Percentiles rank a stretch among this genome's conserved stretches.
Evolutionary conservation across 2,888 invertebrate genomes (phyloP).

Genomic region (Aphodius sticticus): DNA sequence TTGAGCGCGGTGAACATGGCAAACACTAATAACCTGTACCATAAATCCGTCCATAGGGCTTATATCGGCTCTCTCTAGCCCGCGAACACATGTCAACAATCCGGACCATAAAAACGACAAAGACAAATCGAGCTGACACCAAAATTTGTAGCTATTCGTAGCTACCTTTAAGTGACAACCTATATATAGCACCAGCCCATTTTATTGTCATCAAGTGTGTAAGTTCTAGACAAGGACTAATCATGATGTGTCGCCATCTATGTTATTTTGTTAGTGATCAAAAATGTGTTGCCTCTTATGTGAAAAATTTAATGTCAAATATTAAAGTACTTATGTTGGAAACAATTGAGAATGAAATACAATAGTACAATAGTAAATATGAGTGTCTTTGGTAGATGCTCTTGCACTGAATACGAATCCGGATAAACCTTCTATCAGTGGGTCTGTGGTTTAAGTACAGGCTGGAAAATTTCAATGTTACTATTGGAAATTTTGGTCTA

Average conservation of each 20-base stretch:
- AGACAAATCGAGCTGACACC: not conserved
- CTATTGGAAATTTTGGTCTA: no score
- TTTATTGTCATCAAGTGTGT: not conserved
- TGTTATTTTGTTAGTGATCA: not conserved
- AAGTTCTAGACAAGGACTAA: not conserved
- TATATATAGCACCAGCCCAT: not conserved
- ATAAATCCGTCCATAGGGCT: not conserved
- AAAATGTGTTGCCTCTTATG: no score
- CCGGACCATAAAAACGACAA: not conserved
- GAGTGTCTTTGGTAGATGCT: no score
- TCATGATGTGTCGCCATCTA: no score
- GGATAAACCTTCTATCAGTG: no score
- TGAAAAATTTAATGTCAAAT: no score
- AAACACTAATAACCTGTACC: constrained; percentile 4
- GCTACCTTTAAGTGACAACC: not conserved
- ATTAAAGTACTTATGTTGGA: no score
- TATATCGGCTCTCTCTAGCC: constrained; percentile 4
- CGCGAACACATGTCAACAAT: constrained; percentile 4
- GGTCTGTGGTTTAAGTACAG: no score
- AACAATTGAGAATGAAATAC: no score
- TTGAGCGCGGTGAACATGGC: not conserved
- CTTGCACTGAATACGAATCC: no score
- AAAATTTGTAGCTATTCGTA: not conserved
- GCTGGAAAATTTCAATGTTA: no score
- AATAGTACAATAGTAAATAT: no score